Evolutionary conservation across 2,888 invertebrate species (phyloP).

Genomic region (Abscondita cerata): DNA sequence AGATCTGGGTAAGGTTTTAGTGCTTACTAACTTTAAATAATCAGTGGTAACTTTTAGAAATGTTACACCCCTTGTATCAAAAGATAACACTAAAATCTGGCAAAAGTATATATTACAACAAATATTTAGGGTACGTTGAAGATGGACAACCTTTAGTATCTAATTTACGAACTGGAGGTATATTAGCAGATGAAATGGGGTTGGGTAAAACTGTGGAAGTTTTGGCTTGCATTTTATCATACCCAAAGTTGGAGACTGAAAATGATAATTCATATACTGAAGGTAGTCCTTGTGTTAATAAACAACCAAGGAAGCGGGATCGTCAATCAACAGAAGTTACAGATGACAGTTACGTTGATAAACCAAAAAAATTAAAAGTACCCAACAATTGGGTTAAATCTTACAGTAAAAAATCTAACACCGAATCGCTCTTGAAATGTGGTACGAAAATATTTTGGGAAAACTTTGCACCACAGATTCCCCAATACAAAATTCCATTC

Average conservation of each 20-base stretch:
- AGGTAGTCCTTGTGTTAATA: constrained; percentile 25
- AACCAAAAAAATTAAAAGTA: constrained; percentile 43
- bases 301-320: constrained; percentile 32
- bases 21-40: too few species aligned
- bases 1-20: constrained; percentile 36
- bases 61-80: constrained; percentile 51
- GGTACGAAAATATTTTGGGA: constrained; percentile 50
- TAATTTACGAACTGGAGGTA: constrained; percentile 67
- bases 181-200: constrained; percentile 84
- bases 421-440: constrained; percentile 46
- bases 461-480: constrained; percentile 27
- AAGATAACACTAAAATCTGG: constrained; percentile 48
- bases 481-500: constrained; percentile 15
- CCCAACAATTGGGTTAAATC: constrained; percentile 42
- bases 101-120: constrained; percentile 54
- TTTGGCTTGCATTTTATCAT: constrained; percentile 67
- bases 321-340: constrained; percentile 5
- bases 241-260: constrained; percentile 12
- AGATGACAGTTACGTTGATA: constrained; percentile 19
- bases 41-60: constrained; percentile 52
- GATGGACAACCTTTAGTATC: constrained; percentile 52
- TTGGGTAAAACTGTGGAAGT: constrained; percentile 83
- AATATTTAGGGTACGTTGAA: constrained; percentile 58
- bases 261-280: background rate
- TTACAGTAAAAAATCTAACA: constrained; percentile 42